phyloP scores from a whole-genome alignment of 2,797 vertebrate genomes.

The Eulemur coronatus region DNA sequence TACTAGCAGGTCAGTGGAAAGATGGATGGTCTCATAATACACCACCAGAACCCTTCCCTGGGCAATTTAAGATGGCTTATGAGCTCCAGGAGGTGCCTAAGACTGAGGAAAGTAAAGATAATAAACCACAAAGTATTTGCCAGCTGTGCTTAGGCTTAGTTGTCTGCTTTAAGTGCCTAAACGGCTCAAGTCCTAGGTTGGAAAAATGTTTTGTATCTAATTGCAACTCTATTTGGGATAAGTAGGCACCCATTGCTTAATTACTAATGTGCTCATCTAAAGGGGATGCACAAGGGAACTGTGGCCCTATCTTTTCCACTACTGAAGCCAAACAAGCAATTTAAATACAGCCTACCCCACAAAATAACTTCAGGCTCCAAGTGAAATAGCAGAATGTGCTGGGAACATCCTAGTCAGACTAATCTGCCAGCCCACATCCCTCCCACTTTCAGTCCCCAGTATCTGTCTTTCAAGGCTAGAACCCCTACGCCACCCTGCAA shows the following conservation, averaged over 20 bases:
- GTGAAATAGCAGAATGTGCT: not conserved
- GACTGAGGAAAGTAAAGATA: slow-evolving; percentile 4
- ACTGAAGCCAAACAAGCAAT: not conserved
- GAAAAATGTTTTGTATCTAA: not conserved
- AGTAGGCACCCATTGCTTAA: not conserved
- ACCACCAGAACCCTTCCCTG: not conserved
- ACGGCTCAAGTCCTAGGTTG: not conserved
- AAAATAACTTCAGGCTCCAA: not conserved
- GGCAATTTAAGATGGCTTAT: not conserved
- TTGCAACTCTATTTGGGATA: not conserved
- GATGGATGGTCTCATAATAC: not conserved
- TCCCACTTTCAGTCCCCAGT: not conserved
- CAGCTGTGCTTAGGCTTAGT: not conserved
- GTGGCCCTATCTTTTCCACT: not conserved
- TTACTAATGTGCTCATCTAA: not conserved
- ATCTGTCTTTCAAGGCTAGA: not conserved
- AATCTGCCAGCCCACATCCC: not conserved
- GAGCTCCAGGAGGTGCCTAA: not conserved
- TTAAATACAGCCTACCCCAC: not conserved
- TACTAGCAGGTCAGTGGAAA: not conserved
- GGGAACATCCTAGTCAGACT: not conserved
- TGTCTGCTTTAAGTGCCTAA: not conserved
- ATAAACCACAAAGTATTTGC: not conserved
- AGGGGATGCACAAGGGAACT: not conserved
- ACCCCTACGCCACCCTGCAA: not conserved